Conservation (phyloP, 1,140 invertebrate species). For the Hyposmocoma kahamanoa region DNA sequence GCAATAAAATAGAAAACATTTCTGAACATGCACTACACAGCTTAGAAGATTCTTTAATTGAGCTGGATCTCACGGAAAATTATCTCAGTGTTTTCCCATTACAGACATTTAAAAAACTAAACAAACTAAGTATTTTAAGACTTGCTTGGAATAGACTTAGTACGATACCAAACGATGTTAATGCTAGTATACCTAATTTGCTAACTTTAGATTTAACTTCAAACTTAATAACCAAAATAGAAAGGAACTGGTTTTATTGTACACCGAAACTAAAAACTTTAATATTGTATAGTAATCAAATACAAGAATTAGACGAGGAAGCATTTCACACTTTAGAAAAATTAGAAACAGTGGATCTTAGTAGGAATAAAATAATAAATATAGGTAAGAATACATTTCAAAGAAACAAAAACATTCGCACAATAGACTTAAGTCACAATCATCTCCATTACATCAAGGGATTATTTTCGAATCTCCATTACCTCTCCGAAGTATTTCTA, state of each 20-base stretch:
- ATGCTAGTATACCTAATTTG: slow-evolving; percentile 81
- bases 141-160: slow-evolving; percentile 87
- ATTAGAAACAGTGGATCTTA: slow-evolving; percentile 89
- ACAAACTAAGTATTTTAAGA: slow-evolving; percentile 81
- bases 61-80: slow-evolving; percentile 91
- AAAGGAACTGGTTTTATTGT: slow-evolving; percentile 83
- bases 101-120: slow-evolving; percentile 82
- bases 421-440: slow-evolving; percentile 91
- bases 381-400: slow-evolving; percentile 83
- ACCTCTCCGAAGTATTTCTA: slow-evolving; percentile 87
- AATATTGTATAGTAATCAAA: slow-evolving; percentile 88
- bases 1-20: slow-evolving; percentile 85
- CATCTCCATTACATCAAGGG: slow-evolving; percentile 89
- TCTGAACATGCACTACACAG: slow-evolving; percentile 90
- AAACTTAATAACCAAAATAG: slow-evolving; percentile 86
- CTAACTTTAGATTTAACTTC: slow-evolving; percentile 88
- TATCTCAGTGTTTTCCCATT: slow-evolving; percentile 88
- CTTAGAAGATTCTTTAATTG: slow-evolving; percentile 84
- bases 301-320: slow-evolving; percentile 84
- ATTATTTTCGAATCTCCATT: slow-evolving; percentile 84
- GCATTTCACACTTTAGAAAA: slow-evolving; percentile 83
- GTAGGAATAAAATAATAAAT: slow-evolving; percentile 88
- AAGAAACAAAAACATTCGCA: slow-evolving; percentile 82
- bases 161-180: slow-evolving; percentile 81
- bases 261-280: slow-evolving; percentile 86